Evolutionary conservation across 2,113 vertebrate genomes (phyloP).

Genomic region (Heterotilapia buettikoferi): DNA sequence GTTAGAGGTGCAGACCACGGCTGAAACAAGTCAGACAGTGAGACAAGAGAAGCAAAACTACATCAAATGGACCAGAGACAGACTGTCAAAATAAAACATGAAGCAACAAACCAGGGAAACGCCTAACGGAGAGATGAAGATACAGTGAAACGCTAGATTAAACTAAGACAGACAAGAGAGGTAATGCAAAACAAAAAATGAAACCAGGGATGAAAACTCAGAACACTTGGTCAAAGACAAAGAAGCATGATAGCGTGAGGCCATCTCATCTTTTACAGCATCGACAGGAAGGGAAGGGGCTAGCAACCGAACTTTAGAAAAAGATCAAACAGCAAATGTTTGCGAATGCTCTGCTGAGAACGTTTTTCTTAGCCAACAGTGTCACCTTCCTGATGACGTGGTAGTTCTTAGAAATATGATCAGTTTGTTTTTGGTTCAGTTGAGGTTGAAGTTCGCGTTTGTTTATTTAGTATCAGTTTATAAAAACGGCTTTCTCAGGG

Average conservation of each 20-base stretch:
- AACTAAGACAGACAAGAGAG: background rate
- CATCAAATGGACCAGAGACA: background rate
- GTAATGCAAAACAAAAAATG: background rate
- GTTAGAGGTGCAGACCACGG: background rate
- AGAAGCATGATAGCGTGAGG: background rate
- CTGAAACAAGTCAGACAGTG: background rate
- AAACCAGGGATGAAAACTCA: background rate
- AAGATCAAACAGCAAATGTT: background rate
- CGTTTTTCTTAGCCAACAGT: fast-evolving
- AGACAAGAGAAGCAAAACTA: background rate
- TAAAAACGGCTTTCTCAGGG: background rate
- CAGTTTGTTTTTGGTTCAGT: background rate
- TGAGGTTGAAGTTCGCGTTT: background rate
- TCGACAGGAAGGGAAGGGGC: background rate
- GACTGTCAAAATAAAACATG: background rate
- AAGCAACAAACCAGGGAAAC: background rate
- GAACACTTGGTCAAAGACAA: background rate
- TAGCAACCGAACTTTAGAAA: background rate
- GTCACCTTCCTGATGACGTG: background rate
- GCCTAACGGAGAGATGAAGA: background rate
- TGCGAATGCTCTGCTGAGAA: background rate
- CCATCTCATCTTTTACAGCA: background rate
- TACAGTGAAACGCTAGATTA: background rate
- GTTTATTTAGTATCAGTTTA: background rate
- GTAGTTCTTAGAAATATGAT: background rate